Evolutionary conservation across 1,140 invertebrate species (phyloP), one percentile per base, ranked within the genome.

Genomic region (Heterodera carotae): DNA sequence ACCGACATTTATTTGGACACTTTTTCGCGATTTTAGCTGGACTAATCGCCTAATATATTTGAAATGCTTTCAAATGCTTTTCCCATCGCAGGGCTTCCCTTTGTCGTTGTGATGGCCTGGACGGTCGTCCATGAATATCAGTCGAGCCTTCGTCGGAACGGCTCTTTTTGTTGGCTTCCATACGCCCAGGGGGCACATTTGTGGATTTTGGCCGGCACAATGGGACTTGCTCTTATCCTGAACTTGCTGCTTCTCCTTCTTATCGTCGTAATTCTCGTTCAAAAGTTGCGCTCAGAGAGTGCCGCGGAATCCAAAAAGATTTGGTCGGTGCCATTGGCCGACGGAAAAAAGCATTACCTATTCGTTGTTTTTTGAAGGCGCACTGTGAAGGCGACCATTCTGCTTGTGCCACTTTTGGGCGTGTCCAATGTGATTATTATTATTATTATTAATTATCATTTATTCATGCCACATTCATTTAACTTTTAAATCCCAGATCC

Each of bases 321-420:
- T 31, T 86, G 85, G 85, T 85, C 66, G 76, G 68, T 75, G 18
- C 27, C 25, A 76, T 39, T 69, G 29, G 31, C 36, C 48, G 22
- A 75, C 36, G 8, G 12, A 22, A 82, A 66, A 25, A 25, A 64
- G 25, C 56, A 76, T 60, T 43, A 18, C 39, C 39, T 12, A n/a
- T n/a, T n/a, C n/a, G n/a, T n/a, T 56, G 39, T 75, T 33, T 56
- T 34, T 81, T 83, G 15, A 83, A 90, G 89, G 83, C 88, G 89
- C 83, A 89, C 89, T 31, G 89, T 90, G 29, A 89, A 89, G 81
- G 89, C 90, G 2, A 90, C 90, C 2, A 80, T 90, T 0, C 84
- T 90, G n/a, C 81, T 90, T 7, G 87, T 90, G 53, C 90, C 90
- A 0, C 80, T 90, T 39, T 84, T 90, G 15, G 89, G 90, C 12